Evolutionary conservation across 2,888 invertebrate genomes (phyloP), one percentile per base, ranked within the genome.

Genomic region (Xestia xanthographa): DNA sequence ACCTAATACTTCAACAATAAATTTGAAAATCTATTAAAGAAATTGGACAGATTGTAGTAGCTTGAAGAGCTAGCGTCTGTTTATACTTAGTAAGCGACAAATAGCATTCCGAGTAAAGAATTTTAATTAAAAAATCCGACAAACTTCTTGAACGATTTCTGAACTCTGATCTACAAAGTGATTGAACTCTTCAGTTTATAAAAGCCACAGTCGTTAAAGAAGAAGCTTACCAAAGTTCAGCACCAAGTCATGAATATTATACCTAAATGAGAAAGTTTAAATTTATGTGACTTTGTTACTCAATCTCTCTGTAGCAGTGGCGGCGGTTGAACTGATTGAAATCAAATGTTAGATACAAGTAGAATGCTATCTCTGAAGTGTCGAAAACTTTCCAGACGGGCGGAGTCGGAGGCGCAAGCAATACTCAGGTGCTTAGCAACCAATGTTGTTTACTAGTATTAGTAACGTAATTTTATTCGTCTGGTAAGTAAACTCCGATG

Each of bases 311-410:
- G 76, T 75, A 56, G 34, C 2, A 66, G 41, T 17, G 41, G 41
- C 26, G 48, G 62, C 22, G 56, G 53, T 75, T 75, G 26, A 81
- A 82, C 41, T 1, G 66, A 67, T 63, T 75, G 41, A 63, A 79
- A 67, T 75, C 34, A 63, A 82, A 63, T 14, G 26, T 66, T 38
- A 63, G 22, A 1, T 20, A n/a, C n/a, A 29, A 20, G 29, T 62
- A 75, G 50, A 62, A 29, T 45, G 38, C 48, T 66, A 14, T 73
- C 45, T 41, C n/a, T 41, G 4, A 48, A 48, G n/a, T 41, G 29
- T 72, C n/a, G 29, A 29, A 34, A 80, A 77, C 63, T 80, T 80
- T 80, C 41, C 63, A 77, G 80, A 72, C 41, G 11, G 29, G 12
- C 17, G 17, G 4, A 48, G 41, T 48, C 38, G 63, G n/a, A 29